phyloP scores from a whole-genome alignment of 2,113 vertebrate species.

The Pituophis catenifer region DNA sequence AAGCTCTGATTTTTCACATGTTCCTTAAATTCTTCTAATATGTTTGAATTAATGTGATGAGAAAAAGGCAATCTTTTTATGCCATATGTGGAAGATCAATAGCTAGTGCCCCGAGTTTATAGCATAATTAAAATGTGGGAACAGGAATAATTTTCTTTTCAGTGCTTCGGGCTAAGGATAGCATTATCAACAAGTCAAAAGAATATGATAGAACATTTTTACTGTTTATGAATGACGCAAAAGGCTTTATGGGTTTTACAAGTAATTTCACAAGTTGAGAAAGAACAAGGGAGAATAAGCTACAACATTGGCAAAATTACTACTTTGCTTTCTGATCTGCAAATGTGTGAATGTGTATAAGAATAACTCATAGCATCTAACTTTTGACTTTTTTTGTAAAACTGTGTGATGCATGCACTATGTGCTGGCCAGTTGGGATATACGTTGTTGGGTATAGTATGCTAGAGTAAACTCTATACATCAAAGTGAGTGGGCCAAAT shows the following conservation, averaged over 20 bases:
- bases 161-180: conserved; percentile 68
- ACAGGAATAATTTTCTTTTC: conserved; percentile 74
- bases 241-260: conserved; percentile 66
- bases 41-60: conserved; percentile 54
- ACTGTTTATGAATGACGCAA: conserved; percentile 73
- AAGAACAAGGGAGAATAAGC: conserved; percentile 51
- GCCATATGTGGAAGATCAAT: conserved; percentile 76
- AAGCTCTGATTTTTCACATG: conserved; percentile 39
- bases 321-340: conserved; percentile 33
- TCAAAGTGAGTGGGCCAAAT: not conserved
- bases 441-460: not conserved
- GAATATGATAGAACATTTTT: conserved; percentile 67
- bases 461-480: not conserved
- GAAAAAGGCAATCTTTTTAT: conserved; percentile 57
- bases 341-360: not conserved
- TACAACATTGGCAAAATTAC: conserved; percentile 25
- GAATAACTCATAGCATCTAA: not conserved
- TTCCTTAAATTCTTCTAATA: conserved; percentile 48
- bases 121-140: conserved; percentile 79
- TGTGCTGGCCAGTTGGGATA: conserved; percentile 28
- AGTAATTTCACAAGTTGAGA: conserved; percentile 63
- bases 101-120: conserved; percentile 75
- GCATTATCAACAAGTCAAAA: conserved; percentile 74
- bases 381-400: not conserved
- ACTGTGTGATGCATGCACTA: not conserved